Conservation (phyloP, 2,888 invertebrate species). For the Phyllotreta striolata region DNA sequence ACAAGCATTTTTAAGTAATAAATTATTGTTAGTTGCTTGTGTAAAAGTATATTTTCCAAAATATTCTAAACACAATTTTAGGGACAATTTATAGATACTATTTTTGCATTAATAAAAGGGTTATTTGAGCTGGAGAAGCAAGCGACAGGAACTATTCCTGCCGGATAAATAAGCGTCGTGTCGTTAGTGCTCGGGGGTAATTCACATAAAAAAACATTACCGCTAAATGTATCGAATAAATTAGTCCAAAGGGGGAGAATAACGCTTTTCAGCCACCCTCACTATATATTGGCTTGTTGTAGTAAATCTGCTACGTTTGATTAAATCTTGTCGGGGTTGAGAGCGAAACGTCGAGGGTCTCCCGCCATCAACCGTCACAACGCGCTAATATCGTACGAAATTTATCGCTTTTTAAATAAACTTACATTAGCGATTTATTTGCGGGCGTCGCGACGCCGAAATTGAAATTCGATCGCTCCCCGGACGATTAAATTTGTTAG, state of each 20-base stretch:
- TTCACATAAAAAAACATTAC: constrained; percentile 6
- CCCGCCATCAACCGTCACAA: constrained; percentile 40
- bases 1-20: too few species aligned
- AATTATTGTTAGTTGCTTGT: too few species aligned
- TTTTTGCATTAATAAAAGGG: too few species aligned
- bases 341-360: constrained; percentile 49
- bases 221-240: constrained; percentile 19
- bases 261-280: constrained; percentile 40
- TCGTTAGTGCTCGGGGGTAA: constrained; percentile 4
- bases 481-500: too few species aligned
- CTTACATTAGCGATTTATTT: background rate
- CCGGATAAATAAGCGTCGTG: background rate
- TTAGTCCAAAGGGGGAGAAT: constrained; percentile 20
- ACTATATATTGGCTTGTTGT: constrained; percentile 49
- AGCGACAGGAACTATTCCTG: too few species aligned
- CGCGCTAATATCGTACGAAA: constrained; percentile 27
- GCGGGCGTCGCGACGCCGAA: too few species aligned
- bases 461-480: too few species aligned
- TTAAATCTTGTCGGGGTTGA: constrained; percentile 55
- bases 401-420: constrained; percentile 1
- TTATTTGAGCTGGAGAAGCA: too few species aligned
- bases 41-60: too few species aligned
- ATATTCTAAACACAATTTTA: too few species aligned
- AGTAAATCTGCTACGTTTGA: constrained; percentile 58
- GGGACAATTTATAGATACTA: too few species aligned